Conservation (phyloP, 2,888 invertebrate genomes). For the Deilephila elpenor region DNA sequence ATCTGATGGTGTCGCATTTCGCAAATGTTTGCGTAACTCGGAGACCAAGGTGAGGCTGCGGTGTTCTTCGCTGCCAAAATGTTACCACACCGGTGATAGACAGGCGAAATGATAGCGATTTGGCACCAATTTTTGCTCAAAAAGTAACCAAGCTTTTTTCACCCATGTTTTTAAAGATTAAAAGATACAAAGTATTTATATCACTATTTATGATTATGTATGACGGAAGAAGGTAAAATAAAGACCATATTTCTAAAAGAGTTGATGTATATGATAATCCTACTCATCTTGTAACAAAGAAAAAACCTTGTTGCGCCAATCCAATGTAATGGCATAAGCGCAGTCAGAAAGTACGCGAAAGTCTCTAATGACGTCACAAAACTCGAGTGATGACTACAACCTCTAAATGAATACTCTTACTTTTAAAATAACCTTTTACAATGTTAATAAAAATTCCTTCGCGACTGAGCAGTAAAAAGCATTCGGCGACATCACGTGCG, state of each 20-base stretch:
- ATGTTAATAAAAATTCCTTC: neutral
- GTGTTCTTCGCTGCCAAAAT: neutral
- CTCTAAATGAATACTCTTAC: too few relatives aligned
- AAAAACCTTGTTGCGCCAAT: too few relatives aligned
- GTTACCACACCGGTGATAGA: neutral
- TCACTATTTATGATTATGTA: neutral
- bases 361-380: too few relatives aligned
- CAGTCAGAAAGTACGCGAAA: too few relatives aligned
- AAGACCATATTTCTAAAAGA: too few relatives aligned
- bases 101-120: neutral
- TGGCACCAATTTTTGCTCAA: neutral
- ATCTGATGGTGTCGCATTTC: neutral
- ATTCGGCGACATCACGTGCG: neutral
- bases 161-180: too few relatives aligned
- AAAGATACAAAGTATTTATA: neutral
- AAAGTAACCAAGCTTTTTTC: neutral
- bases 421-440: too few relatives aligned
- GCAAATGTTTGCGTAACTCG: neutral
- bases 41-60: slow-evolving; percentile 16
- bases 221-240: neutral
- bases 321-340: too few relatives aligned
- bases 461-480: neutral
- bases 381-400: too few relatives aligned
- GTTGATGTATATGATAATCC: too few relatives aligned
- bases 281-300: too few relatives aligned